Evolutionary conservation across 1,140 invertebrate species (phyloP).

Genomic region (Papilio helenus): DNA sequence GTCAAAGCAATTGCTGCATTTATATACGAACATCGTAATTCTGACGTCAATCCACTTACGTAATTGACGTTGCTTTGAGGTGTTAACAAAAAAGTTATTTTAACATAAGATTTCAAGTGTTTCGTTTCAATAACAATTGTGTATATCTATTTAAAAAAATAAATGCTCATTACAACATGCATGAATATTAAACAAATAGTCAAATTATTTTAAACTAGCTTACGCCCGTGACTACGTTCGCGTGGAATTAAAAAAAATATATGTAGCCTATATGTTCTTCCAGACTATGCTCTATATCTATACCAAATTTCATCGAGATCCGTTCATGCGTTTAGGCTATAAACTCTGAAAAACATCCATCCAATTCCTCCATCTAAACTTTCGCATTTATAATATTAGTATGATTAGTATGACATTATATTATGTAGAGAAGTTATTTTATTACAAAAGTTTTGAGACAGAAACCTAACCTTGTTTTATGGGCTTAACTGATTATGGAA

Average conservation of each 20-base stretch:
- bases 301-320: no score
- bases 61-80: background rate
- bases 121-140: background rate
- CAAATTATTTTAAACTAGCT: no score
- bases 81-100: conserved; percentile 6
- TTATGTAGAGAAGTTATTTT: background rate
- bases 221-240: no score
- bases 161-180: background rate
- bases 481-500: no score
- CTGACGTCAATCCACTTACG: conserved; percentile 1
- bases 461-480: no score
- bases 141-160: background rate
- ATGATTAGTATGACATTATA: background rate
- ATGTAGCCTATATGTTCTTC: no score
- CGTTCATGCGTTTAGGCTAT: no score
- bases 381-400: no score
- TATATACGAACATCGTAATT: conserved; percentile 12
- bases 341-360: no score
- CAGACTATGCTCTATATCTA: no score
- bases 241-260: no score
- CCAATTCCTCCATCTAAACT: no score
- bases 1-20: background rate
- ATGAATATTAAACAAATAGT: background rate
- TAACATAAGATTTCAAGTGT: background rate
- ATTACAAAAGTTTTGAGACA: background rate